These are phyloP conservation scores for Numida meleagris DNA, from an alignment of 2,113 vertebrate species.

Conservation along the genomic window DNA sequence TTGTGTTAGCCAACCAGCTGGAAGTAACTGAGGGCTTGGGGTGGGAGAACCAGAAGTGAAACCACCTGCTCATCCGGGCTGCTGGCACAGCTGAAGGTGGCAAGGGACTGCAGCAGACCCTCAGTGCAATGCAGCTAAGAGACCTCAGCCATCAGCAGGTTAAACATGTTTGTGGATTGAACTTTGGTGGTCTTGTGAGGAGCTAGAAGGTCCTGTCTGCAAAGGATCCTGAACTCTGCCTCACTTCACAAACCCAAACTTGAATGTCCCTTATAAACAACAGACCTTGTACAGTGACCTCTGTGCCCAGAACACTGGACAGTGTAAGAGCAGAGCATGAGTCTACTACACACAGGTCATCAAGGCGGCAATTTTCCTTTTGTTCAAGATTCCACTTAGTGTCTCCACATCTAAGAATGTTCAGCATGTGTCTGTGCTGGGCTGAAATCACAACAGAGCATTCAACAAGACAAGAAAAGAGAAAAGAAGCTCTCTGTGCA, in stretches of 20 bases:
- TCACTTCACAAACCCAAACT: background rate
- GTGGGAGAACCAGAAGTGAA: background rate
- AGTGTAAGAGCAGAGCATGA: background rate
- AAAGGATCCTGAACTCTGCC: background rate
- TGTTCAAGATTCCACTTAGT: background rate
- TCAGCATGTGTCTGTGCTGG: background rate
- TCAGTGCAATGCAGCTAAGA: fast-evolving
- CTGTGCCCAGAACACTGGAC: background rate
- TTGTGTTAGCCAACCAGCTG: background rate
- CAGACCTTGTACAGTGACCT: too few species aligned
- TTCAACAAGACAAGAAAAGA: background rate
- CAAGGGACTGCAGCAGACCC: background rate
- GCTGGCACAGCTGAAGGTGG: background rate
- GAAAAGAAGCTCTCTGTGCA: background rate
- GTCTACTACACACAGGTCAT: too few species aligned
- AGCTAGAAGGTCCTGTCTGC: background rate
- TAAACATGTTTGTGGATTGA: background rate
- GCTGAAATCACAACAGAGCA: background rate
- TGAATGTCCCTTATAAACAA: background rate
- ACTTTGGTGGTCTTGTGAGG: background rate
- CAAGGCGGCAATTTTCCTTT: background rate
- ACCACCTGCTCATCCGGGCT: background rate
- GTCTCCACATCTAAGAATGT: background rate
- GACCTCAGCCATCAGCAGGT: background rate
- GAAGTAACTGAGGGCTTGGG: background rate